Base-by-base conservation (phyloP, 2,113 vertebrate genomes). In the Fukomys damarensis region DNA sequence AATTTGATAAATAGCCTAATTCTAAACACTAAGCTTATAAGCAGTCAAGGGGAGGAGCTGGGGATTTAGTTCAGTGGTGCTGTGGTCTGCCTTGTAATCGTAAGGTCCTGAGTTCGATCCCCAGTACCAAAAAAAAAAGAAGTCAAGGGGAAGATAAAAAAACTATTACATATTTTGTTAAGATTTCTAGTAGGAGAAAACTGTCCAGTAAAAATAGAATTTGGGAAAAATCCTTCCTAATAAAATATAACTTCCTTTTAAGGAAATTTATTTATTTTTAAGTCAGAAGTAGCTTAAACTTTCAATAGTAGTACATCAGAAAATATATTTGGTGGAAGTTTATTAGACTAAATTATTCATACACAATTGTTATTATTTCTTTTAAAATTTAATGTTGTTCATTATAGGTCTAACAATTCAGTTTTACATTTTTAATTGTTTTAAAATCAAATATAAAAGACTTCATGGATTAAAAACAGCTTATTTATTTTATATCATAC, bases 261-360 rank as follows among this genome's bases (percentile, higher is more conserved):
- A 89, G 4, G 30, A 22, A 56, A 54, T 68, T 95, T 63, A 41
- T 65, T 43, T 35, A n/a, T 19, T n/a, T 68, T 61, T 89, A 43
- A 72, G 22, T 76, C n/a, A 82, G 52, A 91, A 91, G 61, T 84
- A 49, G 84, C 41, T 91, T 80, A 72, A 65, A 93, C 41, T 79
- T 86, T 86, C n/a, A 93, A 85, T 89, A 17, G 66, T 2, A 72
- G 4, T 94, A 94, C 12, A 82, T 54, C 17, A 87, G 80, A 82
- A 94, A 86, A 66, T 17, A 82, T 84, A 94, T 46, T 41, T 95
- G 38, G 26, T 54, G 28, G 26, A 80, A 74, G 43, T 86, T 94
- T 89, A 94, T 66, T 84, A 91, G 61, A 91, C 86, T 74, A 94
- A 94, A 49, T 92, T n/a, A 88, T 79, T 79, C 80, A 70, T n/a